A percentile compares a stretch with the other conserved stretches of the same genome.
Conservation (phyloP, 2,888 invertebrate species). For the Odontomyia ornata region DNA sequence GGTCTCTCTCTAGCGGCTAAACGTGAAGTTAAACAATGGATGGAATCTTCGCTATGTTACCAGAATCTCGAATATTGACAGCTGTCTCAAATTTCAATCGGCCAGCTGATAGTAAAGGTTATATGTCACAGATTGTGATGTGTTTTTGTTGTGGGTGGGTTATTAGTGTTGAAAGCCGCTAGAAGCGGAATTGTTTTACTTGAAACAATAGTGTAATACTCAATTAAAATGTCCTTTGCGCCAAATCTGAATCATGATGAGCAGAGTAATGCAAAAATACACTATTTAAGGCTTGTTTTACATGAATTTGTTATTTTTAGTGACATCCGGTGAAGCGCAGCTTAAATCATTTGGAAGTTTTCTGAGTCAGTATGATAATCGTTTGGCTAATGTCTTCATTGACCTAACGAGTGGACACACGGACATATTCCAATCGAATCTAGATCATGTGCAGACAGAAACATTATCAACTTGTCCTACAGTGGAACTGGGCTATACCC, state of each 20-base stretch:
- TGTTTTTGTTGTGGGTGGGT: neutral
- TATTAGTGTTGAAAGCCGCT: neutral
- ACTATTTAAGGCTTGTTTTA: neutral
- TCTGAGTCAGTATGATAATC: conserved; percentile 55
- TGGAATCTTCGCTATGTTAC: too few relatives aligned
- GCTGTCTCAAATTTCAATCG: too few relatives aligned
- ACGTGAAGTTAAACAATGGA: too few relatives aligned
- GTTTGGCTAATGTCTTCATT: neutral
- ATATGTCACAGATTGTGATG: neutral
- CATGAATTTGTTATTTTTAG: conserved; percentile 48
- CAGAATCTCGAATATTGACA: too few relatives aligned
- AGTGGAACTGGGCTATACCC: neutral
- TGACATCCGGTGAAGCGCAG: conserved; percentile 59
- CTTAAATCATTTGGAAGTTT: conserved; percentile 59
- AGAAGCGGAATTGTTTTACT: too few relatives aligned
- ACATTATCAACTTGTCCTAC: neutral
- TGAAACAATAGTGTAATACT: neutral
- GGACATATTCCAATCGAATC: neutral
- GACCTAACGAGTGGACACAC: neutral
- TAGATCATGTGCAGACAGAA: neutral
- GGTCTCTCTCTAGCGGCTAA: too few relatives aligned
- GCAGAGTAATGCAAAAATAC: neutral
- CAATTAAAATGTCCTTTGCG: conserved; percentile 14
- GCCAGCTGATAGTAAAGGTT: neutral
- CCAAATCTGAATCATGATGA: conserved; percentile 24